A percentile compares a stretch with the other conserved stretches of the same genome.
phyloP scores from a whole-genome alignment of 2,797 vertebrate genomes.

The Brachyalestes nurse region DNA sequence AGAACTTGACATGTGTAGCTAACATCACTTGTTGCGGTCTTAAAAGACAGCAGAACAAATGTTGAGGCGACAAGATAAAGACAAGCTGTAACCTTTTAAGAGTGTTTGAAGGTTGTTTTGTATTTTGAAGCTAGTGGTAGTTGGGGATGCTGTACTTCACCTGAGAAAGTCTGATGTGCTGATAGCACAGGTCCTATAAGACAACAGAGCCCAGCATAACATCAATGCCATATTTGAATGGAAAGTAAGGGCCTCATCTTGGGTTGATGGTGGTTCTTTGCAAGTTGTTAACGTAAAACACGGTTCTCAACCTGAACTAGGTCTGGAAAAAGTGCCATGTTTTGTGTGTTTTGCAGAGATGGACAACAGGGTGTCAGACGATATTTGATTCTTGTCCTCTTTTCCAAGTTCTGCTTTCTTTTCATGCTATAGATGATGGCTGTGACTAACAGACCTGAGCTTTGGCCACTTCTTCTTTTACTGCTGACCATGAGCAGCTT shows the following conservation, averaged over 20 bases:
- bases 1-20: neutral
- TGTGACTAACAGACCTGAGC: slow-evolving; percentile 28
- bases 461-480: slow-evolving; percentile 40
- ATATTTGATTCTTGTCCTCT: neutral
- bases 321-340: neutral
- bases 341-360: neutral
- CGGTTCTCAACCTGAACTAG: neutral
- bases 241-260: neutral
- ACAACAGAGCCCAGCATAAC: neutral
- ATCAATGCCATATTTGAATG: neutral
- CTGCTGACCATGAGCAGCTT: slow-evolving; percentile 37
- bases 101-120: neutral
- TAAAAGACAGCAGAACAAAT: neutral
- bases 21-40: neutral
- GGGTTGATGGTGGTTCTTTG: too few species aligned
- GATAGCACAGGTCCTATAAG: neutral
- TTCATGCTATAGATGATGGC: slow-evolving; percentile 34
- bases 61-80: neutral
- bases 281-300: neutral
- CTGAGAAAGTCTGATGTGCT: neutral
- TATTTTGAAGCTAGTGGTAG: neutral
- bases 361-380: neutral
- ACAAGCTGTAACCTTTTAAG: neutral
- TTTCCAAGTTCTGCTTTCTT: slow-evolving; percentile 20
- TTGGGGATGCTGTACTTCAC: neutral